Evolutionary conservation across 2,113 vertebrate species (phyloP).

Genomic region (Ictalurus punctatus): DNA sequence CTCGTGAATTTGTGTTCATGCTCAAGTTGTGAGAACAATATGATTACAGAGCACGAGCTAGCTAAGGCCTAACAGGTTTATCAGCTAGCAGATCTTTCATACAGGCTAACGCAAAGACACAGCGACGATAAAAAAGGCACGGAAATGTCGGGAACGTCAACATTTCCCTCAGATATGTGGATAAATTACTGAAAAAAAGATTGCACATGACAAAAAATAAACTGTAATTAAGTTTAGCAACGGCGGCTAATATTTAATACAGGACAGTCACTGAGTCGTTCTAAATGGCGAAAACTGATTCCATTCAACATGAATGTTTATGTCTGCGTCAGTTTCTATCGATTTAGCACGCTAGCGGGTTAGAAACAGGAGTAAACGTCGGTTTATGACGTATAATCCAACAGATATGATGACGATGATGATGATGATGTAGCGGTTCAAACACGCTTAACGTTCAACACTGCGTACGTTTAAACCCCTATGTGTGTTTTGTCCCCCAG

Average conservation of each 20-base stretch:
- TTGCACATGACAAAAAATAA: not conserved
- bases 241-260: not conserved
- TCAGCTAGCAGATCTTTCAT: not conserved
- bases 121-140: not conserved
- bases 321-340: not conserved
- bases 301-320: not conserved
- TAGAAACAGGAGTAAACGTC: not conserved
- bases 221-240: not conserved
- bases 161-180: not conserved
- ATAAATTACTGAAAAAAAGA: not conserved
- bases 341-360: not conserved
- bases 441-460: too few species aligned
- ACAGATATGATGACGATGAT: not conserved
- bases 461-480: too few species aligned
- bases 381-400: not conserved
- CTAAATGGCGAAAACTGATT: not conserved
- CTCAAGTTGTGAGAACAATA: not conserved
- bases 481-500: not conserved
- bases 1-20: not conserved
- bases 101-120: not conserved
- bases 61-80: not conserved
- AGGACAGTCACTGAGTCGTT: not conserved
- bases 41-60: not conserved
- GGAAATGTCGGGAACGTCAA: not conserved
- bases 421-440: not conserved